Base-by-base conservation (phyloP, 2,797 vertebrate genomes). In the Forpus xanthops region DNA sequence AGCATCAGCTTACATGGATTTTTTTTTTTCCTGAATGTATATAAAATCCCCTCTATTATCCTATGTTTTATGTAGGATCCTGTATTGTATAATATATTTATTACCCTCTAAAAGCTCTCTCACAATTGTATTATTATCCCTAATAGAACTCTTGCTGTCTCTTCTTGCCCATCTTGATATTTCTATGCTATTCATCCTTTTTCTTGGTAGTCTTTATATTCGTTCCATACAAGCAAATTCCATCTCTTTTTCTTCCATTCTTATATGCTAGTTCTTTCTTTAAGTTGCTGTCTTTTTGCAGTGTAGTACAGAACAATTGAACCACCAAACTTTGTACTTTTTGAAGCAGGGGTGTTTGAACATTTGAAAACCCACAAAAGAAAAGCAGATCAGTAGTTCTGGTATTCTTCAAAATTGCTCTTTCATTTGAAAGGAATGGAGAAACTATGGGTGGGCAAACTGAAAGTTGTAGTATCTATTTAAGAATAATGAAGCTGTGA, bases 391-490 rank as follows among this genome's bases (percentile, higher is more conserved):
- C 92, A 92, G 87, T 95, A 68, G 85, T 85, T 60, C 92, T 72
- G 81, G 42, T 35, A 35, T 96, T 94, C 92, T 96, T 95, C 92
- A 95, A 53, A 93, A 92, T 94, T 96, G 50, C 53, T 37, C 78
- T 96, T 96, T 95, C 81, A 85, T 89, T 96, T 87, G 81, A 92
- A 52, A 92, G 72, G 92, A 89, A 93, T 5, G 90, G 92, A 93
- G 90, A 44, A 90, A 28, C 95, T 85, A 33, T 91, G 91, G 95
- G 96, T 94, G 93, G 95, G 91, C 93, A 91, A 58, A 84, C 37
- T 39, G 73, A 86, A 81, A 58, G 50, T 87, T 89, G 83, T 72
- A 86, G 58, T 86, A 58, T 90, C 70, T 84, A 2, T 90, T 87
- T 93, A 72, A 76, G 93, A 87, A 94, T 94, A 92, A 96, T 75